Evolutionary conservation across 53 echinoderm and acorn worm genomes (phyloP).

Genomic region (Temnopleurus reevesii): DNA sequence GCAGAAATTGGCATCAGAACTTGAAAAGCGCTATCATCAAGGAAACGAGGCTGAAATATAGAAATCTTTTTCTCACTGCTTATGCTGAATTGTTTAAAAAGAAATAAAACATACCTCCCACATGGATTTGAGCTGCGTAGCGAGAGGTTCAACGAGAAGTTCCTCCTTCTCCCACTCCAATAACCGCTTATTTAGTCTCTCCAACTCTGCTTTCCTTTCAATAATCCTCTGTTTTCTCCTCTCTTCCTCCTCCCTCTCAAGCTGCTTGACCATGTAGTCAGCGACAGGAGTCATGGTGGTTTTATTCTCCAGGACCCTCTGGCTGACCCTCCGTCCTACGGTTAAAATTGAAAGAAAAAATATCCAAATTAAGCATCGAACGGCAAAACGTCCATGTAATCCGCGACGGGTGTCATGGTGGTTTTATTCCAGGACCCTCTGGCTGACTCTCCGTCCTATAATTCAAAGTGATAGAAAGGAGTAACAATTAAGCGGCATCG

Average conservation of each 20-base stretch:
- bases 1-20: too few species aligned
- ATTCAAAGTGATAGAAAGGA: too few species aligned
- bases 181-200: slow-evolving; percentile 41
- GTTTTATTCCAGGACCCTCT: neutral
- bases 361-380: too few species aligned
- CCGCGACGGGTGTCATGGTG: slow-evolving; percentile 60
- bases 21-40: too few species aligned
- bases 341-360: too few species aligned
- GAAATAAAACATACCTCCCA: slow-evolving; percentile 70
- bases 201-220: slow-evolving; percentile 72
- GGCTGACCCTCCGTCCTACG: slow-evolving; percentile 59
- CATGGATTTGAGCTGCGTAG: slow-evolving; percentile 68
- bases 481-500: too few species aligned
- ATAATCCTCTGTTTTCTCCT: slow-evolving; percentile 69
- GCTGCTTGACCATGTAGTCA: slow-evolving; percentile 45
- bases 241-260: slow-evolving; percentile 56
- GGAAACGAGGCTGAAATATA: too few species aligned
- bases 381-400: slow-evolving; percentile 54
- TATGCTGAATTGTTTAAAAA: too few species aligned
- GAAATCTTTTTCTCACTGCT: too few species aligned
- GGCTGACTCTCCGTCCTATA: slow-evolving; percentile 59
- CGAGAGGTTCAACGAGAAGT: slow-evolving; percentile 58
- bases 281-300: slow-evolving; percentile 60
- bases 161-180: slow-evolving; percentile 66
- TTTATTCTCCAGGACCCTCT: slow-evolving; percentile 5